Conservation (phyloP, 2,113 vertebrate genomes). For the Apteryx mantelli region DNA sequence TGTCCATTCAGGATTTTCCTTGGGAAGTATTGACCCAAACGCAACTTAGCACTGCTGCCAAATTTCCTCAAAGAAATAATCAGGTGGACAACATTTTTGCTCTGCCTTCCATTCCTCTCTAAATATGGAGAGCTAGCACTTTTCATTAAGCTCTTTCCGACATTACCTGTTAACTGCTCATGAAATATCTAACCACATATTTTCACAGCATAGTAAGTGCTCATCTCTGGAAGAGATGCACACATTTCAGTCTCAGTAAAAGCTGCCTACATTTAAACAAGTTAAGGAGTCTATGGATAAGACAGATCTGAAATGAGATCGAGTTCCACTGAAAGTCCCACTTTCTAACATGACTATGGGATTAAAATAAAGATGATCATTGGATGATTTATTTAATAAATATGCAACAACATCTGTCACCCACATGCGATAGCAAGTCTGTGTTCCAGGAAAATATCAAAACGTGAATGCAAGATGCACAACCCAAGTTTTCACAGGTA, state of each 20-base stretch:
- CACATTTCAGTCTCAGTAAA: conserved; percentile 22
- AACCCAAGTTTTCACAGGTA: neutral
- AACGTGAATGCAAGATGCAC: rapidly evolving
- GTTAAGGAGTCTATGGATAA: neutral
- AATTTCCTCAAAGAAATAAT: neutral
- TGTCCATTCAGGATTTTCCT: neutral
- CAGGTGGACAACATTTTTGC: neutral
- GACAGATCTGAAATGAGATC: neutral
- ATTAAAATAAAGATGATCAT: neutral
- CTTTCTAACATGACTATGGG: neutral
- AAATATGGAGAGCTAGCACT: neutral
- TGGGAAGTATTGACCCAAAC: neutral
- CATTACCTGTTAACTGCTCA: neutral
- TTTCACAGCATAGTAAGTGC: neutral
- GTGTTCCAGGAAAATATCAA: neutral
- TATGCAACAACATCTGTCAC: neutral
- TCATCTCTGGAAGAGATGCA: conserved; percentile 29
- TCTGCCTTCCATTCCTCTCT: neutral
- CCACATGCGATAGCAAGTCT: neutral
- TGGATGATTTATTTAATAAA: neutral
- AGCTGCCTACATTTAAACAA: neutral
- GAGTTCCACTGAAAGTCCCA: neutral
- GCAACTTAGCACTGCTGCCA: neutral
- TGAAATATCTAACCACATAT: neutral
- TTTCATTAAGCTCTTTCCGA: neutral